A percentile compares a stretch with the other conserved stretches of the same genome.
These are phyloP conservation scores for Protomyctophum bolini DNA, from an alignment of 2,113 vertebrate genomes.

Conservation along the genomic window DNA sequence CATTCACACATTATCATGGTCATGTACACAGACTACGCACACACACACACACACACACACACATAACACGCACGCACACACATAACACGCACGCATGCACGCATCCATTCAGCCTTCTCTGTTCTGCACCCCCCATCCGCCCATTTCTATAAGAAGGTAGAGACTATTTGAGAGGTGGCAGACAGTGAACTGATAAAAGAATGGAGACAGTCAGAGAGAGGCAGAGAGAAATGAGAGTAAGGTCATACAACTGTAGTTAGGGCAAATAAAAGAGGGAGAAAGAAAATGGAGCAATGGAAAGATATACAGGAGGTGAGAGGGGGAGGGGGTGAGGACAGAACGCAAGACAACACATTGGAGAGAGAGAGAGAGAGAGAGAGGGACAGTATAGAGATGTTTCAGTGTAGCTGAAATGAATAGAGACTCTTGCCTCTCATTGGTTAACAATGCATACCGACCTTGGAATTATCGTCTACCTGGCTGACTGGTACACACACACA, in stretches of 20 bases:
- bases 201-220: neutral
- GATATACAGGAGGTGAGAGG: too few relatives aligned
- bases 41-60: slow-evolving; percentile 2
- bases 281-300: too few relatives aligned
- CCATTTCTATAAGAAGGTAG: too few relatives aligned
- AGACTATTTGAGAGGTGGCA: too few relatives aligned
- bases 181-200: neutral
- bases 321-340: too few relatives aligned
- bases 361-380: too few relatives aligned
- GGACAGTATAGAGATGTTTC: too few relatives aligned
- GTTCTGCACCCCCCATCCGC: neutral
- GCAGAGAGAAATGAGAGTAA: too few relatives aligned
- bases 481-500: neutral
- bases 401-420: neutral
- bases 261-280: too few relatives aligned
- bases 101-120: neutral
- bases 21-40: neutral
- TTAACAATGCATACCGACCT: neutral
- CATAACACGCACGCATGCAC: neutral
- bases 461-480: neutral
- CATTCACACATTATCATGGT: neutral
- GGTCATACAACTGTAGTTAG: too few relatives aligned
- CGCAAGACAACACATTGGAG: too few relatives aligned
- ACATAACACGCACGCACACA: neutral
- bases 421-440: neutral